Conservation (phyloP, 2,797 vertebrate genomes). For the Gallinago stenura region DNA sequence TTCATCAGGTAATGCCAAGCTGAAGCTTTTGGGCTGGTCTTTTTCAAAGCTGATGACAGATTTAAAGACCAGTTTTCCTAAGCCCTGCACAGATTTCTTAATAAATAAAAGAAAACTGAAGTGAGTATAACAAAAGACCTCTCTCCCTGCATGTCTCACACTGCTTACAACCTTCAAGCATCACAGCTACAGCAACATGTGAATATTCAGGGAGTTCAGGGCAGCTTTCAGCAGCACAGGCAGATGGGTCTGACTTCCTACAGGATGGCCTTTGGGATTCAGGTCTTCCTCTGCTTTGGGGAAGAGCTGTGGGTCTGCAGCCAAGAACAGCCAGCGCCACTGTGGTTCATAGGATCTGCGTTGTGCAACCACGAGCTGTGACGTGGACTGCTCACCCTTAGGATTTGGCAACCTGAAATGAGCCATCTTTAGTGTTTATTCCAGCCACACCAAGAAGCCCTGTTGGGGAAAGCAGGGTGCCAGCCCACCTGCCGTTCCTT, state of each 20-base stretch:
- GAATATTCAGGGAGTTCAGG: neutral
- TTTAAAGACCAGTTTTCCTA: slow-evolving; percentile 37
- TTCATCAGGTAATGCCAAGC: neutral
- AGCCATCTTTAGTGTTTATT: neutral
- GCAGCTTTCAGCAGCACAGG: neutral
- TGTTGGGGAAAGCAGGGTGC: neutral
- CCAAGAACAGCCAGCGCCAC: neutral
- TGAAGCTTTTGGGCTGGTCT: neutral
- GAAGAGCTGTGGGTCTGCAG: neutral
- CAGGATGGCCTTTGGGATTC: neutral
- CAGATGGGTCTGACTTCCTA: neutral
- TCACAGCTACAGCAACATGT: neutral
- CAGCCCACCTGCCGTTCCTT: neutral
- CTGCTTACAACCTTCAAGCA: neutral
- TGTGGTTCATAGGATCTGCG: neutral
- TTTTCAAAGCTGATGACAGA: slow-evolving; percentile 25
- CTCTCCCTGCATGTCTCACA: neutral
- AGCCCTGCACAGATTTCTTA: neutral
- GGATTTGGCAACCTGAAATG: neutral
- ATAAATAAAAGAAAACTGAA: slow-evolving; percentile 16
- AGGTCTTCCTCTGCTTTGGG: neutral
- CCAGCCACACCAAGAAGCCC: neutral
- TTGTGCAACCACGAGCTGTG: accelerated
- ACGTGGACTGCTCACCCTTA: neutral
- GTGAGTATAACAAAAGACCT: neutral